Base-by-base conservation (phyloP, 2,113 vertebrate genomes). In the Elachura formosa region DNA sequence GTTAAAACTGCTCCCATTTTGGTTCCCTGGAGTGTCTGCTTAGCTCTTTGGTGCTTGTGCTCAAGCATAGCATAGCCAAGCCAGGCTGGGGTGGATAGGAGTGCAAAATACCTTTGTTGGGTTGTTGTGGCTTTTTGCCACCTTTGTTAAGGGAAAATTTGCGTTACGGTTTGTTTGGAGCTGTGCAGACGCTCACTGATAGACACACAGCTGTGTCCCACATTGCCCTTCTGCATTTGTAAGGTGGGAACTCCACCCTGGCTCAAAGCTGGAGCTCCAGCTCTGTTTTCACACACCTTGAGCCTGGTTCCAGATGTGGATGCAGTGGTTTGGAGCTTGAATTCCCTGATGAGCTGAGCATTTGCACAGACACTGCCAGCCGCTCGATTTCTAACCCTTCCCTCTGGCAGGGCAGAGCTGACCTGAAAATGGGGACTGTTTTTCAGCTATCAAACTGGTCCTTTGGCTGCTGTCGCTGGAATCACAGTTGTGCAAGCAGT, bases 1-100 rank as follows among this genome's bases (percentile, higher is more conserved):
- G 78, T 83, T 78, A 43, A 92, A 89, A 66, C 73, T 61, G 45
- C 56, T 92, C 54, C 73, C 45, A 31, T 79, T 72, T 90, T 49
- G 36, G 64, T 62, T 93, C 56, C 22, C 58, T 46, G 43, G 64
- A 46, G 73, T 69, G 26, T 3, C 38, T 63, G 28, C 4, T 48
- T 34, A 36, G 36, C 20, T 34, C 11, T 12, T 38, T 10, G 36
- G 41, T 52, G 25, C 61, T 72, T 75, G 38, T 72, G 36, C 61
- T 94, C 9, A 12, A 11, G 61, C 16, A 6, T 16, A 41, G 72
- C 66, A 0, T 4, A 40, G 56, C 3, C 73, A 55, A 62, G 45
- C 24, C 4, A 25, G 24, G 29, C 64, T 84, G 71, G 26, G 17
- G 8, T 29, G 41, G 11, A 7, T 31, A 36, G 3, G 64, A 52